A percentile compares a stretch with the other conserved stretches of the same genome.
Conservation (phyloP, 2,888 invertebrate genomes). For the Serripes groenlandicus region DNA sequence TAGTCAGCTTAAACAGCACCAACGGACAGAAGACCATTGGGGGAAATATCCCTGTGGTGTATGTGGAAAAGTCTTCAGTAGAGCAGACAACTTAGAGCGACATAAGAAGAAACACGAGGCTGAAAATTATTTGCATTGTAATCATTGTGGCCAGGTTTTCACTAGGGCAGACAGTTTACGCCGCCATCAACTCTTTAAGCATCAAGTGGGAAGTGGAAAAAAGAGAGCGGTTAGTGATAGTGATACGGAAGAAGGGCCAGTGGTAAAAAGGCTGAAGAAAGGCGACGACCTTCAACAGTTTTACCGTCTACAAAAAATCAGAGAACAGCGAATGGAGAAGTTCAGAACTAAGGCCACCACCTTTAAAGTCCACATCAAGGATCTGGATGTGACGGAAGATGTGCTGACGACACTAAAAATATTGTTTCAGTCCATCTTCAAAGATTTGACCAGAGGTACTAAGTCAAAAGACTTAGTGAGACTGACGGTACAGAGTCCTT, state of each 20-base stretch:
- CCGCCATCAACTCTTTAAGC: neutral
- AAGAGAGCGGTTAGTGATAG: constrained; percentile 8
- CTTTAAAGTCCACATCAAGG: constrained; percentile 33
- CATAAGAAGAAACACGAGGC: constrained; percentile 5
- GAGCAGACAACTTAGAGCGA: constrained; percentile 22
- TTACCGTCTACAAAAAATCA: constrained; percentile 36
- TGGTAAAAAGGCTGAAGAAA: constrained; percentile 9
- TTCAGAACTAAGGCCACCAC: constrained; percentile 37
- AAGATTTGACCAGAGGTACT: constrained; percentile 32
- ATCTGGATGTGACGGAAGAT: constrained; percentile 41
- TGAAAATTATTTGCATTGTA: constrained; percentile 6
- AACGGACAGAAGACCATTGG: constrained; percentile 30
- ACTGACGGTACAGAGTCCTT: constrained; percentile 36
- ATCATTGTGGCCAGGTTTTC: constrained; percentile 8
- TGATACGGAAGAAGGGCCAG: neutral
- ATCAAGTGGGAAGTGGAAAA: constrained; percentile 11
- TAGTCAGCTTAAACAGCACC: constrained; percentile 18
- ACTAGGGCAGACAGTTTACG: neutral
- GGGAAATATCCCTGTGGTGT: neutral
- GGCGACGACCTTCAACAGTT: constrained; percentile 33
- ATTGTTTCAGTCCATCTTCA: constrained; percentile 32
- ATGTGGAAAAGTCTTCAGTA: constrained; percentile 19
- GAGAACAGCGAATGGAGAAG: constrained; percentile 34
- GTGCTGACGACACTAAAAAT: constrained; percentile 16
- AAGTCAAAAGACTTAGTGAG: constrained; percentile 38